Evolutionary conservation across 2,888 invertebrate species (phyloP).

Genomic region (Mamestra brassicae): DNA sequence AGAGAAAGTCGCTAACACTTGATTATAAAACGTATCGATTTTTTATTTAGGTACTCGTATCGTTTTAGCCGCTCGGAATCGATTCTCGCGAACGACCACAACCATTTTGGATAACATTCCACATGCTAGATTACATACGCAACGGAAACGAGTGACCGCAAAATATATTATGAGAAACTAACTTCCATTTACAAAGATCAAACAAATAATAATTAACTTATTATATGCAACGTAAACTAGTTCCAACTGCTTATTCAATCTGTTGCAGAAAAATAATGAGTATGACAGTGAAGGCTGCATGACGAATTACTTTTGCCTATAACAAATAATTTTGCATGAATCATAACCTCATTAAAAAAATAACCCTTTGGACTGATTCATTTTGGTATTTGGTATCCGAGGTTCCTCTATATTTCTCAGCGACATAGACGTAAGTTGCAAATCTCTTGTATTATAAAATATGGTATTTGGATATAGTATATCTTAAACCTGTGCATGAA

Average conservation of each 20-base stretch:
- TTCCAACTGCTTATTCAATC: conserved; percentile 45
- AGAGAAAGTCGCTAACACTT: conserved; percentile 75
- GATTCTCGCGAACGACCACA: conserved; percentile 79
- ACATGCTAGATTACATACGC: conserved; percentile 84
- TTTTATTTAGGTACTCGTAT: conserved; percentile 77
- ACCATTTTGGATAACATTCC: conserved; percentile 78
- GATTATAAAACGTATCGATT: conserved; percentile 78
- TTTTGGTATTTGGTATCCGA: conserved; percentile 20
- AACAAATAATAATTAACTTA: conserved; percentile 53
- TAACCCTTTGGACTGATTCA: conserved; percentile 28
- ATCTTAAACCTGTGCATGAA: conserved; percentile 37
- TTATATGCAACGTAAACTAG: conserved; percentile 43
- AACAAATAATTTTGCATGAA: conserved; percentile 54
- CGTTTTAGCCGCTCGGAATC: conserved; percentile 77
- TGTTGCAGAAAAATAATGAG: conserved; percentile 51
- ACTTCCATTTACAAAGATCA: conserved; percentile 50
- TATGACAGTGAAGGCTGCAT: conserved; percentile 59
- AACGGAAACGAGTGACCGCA: conserved; percentile 78
- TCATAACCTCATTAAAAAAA: conserved; percentile 58
- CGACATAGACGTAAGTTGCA: conserved; percentile 19
- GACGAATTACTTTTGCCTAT: conserved; percentile 62
- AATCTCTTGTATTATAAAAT: conserved; percentile 48
- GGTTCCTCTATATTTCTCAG: conserved; percentile 1
- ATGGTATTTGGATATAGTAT: conserved; percentile 41
- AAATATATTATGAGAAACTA: conserved; percentile 69